Conservation (phyloP, 2,113 vertebrate genomes). For the Eulemur macaco region DNA sequence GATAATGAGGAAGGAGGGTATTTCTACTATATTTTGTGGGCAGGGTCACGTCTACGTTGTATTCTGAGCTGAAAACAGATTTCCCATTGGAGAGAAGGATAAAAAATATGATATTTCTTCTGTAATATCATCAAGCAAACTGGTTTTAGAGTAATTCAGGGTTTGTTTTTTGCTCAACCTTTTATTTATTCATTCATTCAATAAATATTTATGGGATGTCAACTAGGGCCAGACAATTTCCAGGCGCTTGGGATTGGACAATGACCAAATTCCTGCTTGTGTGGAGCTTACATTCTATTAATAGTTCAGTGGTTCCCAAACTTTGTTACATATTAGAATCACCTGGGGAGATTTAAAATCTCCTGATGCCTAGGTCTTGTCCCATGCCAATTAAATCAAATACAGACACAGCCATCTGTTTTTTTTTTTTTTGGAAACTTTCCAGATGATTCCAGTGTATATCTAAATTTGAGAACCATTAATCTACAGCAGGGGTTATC, state of each 20-base stretch:
- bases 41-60: background rate
- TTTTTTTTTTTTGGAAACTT: background rate
- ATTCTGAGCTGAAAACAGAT: conserved; percentile 17
- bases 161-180: background rate
- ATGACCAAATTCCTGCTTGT: background rate
- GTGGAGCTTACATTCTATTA: background rate
- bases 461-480: background rate
- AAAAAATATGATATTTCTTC: background rate
- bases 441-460: background rate
- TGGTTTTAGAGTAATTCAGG: background rate
- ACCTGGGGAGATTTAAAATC: background rate
- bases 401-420: background rate
- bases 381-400: background rate
- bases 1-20: background rate
- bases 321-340: background rate
- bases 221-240: background rate
- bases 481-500: background rate
- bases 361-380: background rate
- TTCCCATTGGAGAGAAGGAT: background rate
- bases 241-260: conserved; percentile 12
- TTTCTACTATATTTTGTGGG: conserved; percentile 4
- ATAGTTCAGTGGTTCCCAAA: background rate
- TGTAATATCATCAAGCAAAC: background rate
- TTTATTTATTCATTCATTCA: background rate
- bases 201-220: conserved; percentile 42